phyloP scores from a whole-genome alignment of 2,888 invertebrate genomes.

The Vandiemenella viatica region DNA sequence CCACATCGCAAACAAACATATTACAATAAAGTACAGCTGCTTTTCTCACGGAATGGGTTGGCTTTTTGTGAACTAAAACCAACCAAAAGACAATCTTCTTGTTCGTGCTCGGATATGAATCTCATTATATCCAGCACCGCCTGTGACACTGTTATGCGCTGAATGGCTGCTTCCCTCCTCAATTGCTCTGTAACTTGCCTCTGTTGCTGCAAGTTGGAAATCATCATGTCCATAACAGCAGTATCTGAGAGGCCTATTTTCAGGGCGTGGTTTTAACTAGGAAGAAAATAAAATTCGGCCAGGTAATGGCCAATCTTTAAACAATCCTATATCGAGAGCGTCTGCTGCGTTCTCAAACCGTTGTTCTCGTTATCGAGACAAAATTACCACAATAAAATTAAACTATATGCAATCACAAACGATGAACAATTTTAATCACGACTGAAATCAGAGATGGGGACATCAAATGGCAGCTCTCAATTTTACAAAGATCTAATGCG shows the following conservation, averaged over 20 bases:
- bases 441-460: too few species aligned
- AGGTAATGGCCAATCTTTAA: background rate
- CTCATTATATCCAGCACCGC: constrained; percentile 88
- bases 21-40: constrained; percentile 45
- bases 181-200: constrained; percentile 85
- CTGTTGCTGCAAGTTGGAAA: constrained; percentile 88
- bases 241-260: constrained; percentile 81
- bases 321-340: background rate
- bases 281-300: constrained; percentile 3
- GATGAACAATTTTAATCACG: too few species aligned
- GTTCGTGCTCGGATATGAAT: constrained; percentile 77
- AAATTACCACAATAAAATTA: too few species aligned
- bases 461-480: too few species aligned
- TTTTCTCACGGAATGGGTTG: constrained; percentile 90
- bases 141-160: constrained; percentile 71
- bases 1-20: too few species aligned
- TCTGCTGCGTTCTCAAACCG: too few species aligned
- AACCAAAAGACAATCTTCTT: constrained; percentile 82
- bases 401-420: too few species aligned
- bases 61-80: constrained; percentile 90
- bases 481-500: too few species aligned
- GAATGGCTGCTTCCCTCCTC: constrained; percentile 76
- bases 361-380: too few species aligned
- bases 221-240: constrained; percentile 85
- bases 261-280: constrained; percentile 21